Evolutionary conservation across 2,888 invertebrate species (phyloP).

Genomic region (Stramonita haemastoma): DNA sequence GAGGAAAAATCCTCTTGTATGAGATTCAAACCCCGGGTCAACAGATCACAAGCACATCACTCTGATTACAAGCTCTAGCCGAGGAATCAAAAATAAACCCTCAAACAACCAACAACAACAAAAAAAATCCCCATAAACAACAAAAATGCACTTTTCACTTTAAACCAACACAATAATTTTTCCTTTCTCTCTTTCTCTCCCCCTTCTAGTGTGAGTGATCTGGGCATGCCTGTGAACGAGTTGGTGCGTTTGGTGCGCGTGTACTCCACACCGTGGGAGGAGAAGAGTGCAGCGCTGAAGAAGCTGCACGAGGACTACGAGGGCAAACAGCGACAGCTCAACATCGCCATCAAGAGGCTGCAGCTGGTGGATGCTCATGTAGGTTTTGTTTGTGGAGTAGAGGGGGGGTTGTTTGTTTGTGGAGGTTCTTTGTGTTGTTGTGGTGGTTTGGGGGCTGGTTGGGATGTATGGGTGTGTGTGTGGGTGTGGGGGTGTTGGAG

Average conservation of each 20-base stretch:
- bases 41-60: too few species aligned
- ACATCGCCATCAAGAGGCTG: constrained; percentile 76
- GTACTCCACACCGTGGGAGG: constrained; percentile 77
- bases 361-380: constrained; percentile 76
- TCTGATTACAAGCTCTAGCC: too few species aligned
- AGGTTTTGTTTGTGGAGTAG: constrained; percentile 43
- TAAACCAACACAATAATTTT: not conserved
- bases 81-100: too few species aligned
- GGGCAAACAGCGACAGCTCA: constrained; percentile 75
- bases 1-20: too few species aligned
- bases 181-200: not conserved
- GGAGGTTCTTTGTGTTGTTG: not conserved
- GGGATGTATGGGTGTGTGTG: not conserved
- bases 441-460: not conserved
- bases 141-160: not conserved
- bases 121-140: not conserved
- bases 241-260: constrained; percentile 74
- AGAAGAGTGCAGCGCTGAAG: constrained; percentile 75
- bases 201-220: constrained; percentile 72
- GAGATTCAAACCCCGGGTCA: too few species aligned
- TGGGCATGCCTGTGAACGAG: constrained; percentile 75
- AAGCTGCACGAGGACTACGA: constrained; percentile 77
- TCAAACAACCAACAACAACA: too few species aligned
- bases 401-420: not conserved
- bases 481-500: not conserved